phyloP scores from a whole-genome alignment of 35 echinoderm and acorn worm species.

The Acanthaster planci region DNA sequence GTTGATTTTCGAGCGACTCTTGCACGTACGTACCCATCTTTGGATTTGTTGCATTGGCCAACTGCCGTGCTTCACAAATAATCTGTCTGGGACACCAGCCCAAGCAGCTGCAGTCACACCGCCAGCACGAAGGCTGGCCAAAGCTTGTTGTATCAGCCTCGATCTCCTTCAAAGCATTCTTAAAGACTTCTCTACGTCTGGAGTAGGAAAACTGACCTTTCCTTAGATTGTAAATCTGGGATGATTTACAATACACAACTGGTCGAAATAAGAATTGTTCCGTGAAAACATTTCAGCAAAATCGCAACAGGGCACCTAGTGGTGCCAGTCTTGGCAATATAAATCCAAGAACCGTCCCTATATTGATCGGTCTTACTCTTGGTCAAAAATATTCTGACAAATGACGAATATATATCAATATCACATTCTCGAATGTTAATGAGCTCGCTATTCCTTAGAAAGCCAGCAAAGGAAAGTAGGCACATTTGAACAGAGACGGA shows the following conservation, averaged over 20 bases:
- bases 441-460: slow-evolving; percentile 16
- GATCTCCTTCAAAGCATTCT: slow-evolving; percentile 23
- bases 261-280: no score
- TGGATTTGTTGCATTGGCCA: slow-evolving; percentile 35
- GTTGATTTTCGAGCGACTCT: no score
- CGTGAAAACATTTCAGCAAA: slow-evolving; percentile 7
- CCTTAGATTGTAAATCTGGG: not conserved
- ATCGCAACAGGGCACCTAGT: slow-evolving; percentile 11
- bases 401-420: slow-evolving; percentile 5
- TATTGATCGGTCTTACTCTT: slow-evolving; percentile 43
- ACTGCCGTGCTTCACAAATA: slow-evolving; percentile 56
- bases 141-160: slow-evolving; percentile 25
- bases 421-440: slow-evolving; percentile 28
- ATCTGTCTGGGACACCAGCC: slow-evolving; percentile 44
- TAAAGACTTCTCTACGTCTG: slow-evolving; percentile 53
- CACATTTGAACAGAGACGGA: slow-evolving; percentile 22
- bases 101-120: no score
- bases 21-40: slow-evolving; percentile 48
- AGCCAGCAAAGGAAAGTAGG: slow-evolving; percentile 1
- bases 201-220: slow-evolving; percentile 46
- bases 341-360: no score
- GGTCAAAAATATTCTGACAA: not conserved
- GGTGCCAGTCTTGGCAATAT: no score
- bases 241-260: not conserved
- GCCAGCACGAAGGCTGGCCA: no score